These are phyloP conservation scores for Danio choprae DNA, from an alignment of 2,797 vertebrate genomes.

Conservation along the genomic window DNA sequence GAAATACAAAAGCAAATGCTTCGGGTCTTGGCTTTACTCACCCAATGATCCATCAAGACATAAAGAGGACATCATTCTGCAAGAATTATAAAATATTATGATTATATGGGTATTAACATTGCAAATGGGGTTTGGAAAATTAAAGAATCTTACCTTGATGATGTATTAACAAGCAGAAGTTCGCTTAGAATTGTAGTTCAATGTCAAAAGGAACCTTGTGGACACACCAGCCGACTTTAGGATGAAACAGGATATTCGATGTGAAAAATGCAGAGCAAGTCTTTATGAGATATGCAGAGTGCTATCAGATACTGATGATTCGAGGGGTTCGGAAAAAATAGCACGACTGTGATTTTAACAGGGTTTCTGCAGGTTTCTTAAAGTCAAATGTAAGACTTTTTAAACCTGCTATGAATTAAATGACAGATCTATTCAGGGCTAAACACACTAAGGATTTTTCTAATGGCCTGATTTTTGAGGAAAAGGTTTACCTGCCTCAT, in stretches of 20 bases:
- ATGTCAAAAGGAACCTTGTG: neutral
- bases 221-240: too few species aligned
- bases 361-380: too few species aligned
- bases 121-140: neutral
- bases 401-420: too few species aligned
- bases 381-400: too few species aligned
- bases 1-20: neutral
- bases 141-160: conserved; percentile 26
- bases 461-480: too few species aligned
- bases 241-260: neutral
- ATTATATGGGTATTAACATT: conserved; percentile 15
- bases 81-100: conserved; percentile 21
- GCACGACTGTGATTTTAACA: too few species aligned
- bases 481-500: too few species aligned
- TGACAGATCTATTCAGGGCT: too few species aligned
- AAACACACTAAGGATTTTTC: too few species aligned
- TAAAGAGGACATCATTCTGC: conserved; percentile 13
- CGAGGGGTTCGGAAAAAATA: neutral
- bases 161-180: neutral
- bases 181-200: neutral
- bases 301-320: neutral
- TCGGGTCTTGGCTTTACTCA: conserved; percentile 13
- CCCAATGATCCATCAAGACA: conserved; percentile 3
- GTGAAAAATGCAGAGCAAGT: neutral
- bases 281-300: neutral